Percentiles rank a stretch among this genome's conserved stretches.
phyloP scores from a whole-genome alignment of 2,113 vertebrate genomes.

The Neolamprologus sp. region DNA sequence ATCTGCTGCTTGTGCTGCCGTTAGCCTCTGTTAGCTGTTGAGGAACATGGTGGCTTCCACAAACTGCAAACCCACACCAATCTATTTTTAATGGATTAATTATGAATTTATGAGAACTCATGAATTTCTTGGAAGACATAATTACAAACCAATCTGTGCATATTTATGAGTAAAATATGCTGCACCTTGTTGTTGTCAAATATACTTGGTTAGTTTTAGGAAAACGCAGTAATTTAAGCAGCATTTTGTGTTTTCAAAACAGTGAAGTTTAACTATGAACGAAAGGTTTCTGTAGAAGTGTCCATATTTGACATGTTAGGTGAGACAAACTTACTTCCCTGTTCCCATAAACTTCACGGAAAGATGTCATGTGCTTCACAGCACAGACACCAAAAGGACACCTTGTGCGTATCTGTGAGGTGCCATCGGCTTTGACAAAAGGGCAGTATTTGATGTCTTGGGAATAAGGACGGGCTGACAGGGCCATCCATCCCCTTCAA shows the following conservation, averaged over 20 bases:
- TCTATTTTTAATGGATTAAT: not conserved
- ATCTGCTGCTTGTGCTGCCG: not conserved
- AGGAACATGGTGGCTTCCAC: not conserved
- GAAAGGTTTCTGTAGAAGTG: not conserved
- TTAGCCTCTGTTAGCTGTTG: not conserved
- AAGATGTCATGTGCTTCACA: not conserved
- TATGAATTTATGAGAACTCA: fast-evolving
- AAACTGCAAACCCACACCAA: not conserved
- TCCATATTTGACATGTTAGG: not conserved
- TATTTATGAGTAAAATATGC: not conserved
- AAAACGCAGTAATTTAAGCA: not conserved
- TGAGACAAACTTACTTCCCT: not conserved
- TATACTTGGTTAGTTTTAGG: not conserved
- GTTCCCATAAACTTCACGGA: not conserved
- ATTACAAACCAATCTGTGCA: not conserved
- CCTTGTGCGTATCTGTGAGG: not conserved
- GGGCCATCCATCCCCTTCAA: not conserved
- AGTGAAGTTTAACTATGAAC: not conserved
- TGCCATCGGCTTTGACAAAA: not conserved
- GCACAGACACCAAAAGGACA: not conserved
- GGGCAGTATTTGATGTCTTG: not conserved
- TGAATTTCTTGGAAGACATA: not conserved
- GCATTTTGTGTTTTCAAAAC: not conserved
- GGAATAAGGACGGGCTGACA: not conserved
- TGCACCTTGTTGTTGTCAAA: not conserved